Percentiles rank a stretch among this genome's conserved stretches.
phyloP scores from a whole-genome alignment of 2,888 invertebrate species.

The Camponotus fellah region DNA sequence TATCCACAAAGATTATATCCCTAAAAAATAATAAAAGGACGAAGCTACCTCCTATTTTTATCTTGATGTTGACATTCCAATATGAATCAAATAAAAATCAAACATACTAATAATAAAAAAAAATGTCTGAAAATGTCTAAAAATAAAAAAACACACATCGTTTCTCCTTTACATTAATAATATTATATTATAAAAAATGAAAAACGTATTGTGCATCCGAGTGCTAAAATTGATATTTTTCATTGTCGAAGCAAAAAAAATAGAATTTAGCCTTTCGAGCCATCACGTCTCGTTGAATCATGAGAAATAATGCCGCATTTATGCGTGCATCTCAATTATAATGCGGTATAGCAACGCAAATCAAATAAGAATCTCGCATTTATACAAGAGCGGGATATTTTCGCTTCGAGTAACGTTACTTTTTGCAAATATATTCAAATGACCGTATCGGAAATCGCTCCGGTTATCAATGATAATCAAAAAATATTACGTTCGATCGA shows the following conservation, averaged over 20 bases:
- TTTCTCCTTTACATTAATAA: not conserved
- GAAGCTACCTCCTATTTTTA: not conserved
- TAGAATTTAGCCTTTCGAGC: not conserved
- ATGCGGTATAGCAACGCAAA: not conserved
- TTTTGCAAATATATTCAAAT: not conserved
- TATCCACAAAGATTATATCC: constrained; percentile 26
- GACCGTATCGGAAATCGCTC: constrained; percentile 10
- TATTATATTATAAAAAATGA: not conserved
- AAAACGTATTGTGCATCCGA: not conserved
- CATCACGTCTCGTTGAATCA: not conserved
- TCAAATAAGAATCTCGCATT: constrained; percentile 10
- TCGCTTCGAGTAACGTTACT: not conserved
- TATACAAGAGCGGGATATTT: not conserved
- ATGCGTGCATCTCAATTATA: not conserved
- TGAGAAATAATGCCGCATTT: not conserved
- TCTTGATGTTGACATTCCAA: not conserved
- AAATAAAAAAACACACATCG: not conserved
- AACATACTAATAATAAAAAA: not conserved
- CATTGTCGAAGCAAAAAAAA: not conserved
- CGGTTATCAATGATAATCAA: constrained; percentile 31
- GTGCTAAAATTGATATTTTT: not conserved
- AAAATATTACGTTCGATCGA: constrained; percentile 41
- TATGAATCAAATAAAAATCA: too few species aligned
- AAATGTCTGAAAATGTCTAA: constrained; percentile 5
- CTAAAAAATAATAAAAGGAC: not conserved